These are phyloP conservation scores for Timandra comae DNA, from an alignment of 2,888 invertebrate species.

Conservation along the genomic window DNA sequence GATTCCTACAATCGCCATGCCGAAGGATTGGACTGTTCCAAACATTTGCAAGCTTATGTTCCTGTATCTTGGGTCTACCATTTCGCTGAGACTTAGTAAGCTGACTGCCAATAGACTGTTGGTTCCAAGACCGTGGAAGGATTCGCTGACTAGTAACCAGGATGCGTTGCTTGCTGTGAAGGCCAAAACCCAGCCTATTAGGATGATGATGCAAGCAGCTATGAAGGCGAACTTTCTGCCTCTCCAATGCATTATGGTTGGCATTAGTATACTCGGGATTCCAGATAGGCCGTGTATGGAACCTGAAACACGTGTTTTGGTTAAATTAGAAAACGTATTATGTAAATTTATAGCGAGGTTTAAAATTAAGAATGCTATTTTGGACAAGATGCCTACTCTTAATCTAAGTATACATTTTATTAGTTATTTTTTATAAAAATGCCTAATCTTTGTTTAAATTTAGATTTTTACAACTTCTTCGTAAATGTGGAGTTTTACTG, in stretches of 20 bases:
- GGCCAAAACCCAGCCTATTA: conserved; percentile 18
- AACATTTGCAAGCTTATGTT: conserved; percentile 10
- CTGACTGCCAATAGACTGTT: conserved; percentile 12
- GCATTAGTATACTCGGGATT: conserved; percentile 20
- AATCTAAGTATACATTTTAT: too few relatives aligned
- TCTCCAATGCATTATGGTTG: conserved; percentile 23
- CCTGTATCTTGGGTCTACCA: conserved; percentile 15
- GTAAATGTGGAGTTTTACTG: too few relatives aligned
- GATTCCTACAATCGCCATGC: conserved; percentile 7
- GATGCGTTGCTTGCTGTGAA: conserved; percentile 9
- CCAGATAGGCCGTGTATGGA: conserved; percentile 24
- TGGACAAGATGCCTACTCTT: too few relatives aligned
- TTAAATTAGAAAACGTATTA: too few relatives aligned
- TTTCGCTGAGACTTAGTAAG: conserved; percentile 14
- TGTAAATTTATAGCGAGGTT: too few relatives aligned
- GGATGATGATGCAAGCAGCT: conserved; percentile 15
- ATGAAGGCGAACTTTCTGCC: conserved; percentile 24
- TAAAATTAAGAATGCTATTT: too few relatives aligned
- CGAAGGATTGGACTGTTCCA: conserved; percentile 2
- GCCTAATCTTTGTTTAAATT: too few relatives aligned
- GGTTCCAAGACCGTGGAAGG: conserved; percentile 17
- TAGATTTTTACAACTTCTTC: too few relatives aligned
- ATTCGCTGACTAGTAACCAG: conserved; percentile 16
- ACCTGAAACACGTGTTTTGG: conserved; percentile 14
- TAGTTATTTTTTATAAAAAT: too few relatives aligned